Evolutionary conservation across 2,888 invertebrate genomes (phyloP), one percentile per base, ranked within the genome.

Genomic region (Achlya flavicornis): DNA sequence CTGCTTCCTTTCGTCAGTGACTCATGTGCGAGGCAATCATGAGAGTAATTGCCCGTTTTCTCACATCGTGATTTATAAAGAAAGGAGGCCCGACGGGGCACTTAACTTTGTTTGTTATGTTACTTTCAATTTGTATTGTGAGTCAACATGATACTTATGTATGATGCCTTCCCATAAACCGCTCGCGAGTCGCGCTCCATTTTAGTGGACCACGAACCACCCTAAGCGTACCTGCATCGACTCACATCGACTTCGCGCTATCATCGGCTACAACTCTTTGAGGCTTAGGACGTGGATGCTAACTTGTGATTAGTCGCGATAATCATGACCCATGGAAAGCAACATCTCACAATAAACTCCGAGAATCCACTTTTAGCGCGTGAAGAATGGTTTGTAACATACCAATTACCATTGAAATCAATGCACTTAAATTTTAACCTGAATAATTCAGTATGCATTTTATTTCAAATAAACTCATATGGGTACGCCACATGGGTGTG

Each of bases 21-120:
- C 81, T 90, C 92, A 90, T 85, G 75, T 81, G 80, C 76, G 71
- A 76, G 74, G 79, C 73, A 83, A 85, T 92, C 91, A 91, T 89
- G 86, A 89, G 86, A 85, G 85, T 91, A 91, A 92, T 92, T 92
- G 91, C 88, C 76, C 81, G 83, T 88, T 89, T 91, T 92, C 91
- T 90, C 91, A 91, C 89, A 90, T 89, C 84, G 90, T 93, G 92
- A 92, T 92, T 93, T 92, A 89, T 80, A 69, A 84, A 83, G 83
- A 80, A 86, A 84, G 81, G 80, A 85, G 81, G 78, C 79, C 78
- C 81, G 78, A 78, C 80, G 78, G 80, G 74, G 79, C 84, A 82
- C 84, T 86, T 79, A 74, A 84, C 77, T 85, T 86, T 87, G 85
- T 88, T 86, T 87, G 84, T 90, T 88, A 84, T 81, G 79, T 84